Base-by-base conservation (phyloP, 2,113 vertebrate genomes). In the Gobiocypris rarus region DNA sequence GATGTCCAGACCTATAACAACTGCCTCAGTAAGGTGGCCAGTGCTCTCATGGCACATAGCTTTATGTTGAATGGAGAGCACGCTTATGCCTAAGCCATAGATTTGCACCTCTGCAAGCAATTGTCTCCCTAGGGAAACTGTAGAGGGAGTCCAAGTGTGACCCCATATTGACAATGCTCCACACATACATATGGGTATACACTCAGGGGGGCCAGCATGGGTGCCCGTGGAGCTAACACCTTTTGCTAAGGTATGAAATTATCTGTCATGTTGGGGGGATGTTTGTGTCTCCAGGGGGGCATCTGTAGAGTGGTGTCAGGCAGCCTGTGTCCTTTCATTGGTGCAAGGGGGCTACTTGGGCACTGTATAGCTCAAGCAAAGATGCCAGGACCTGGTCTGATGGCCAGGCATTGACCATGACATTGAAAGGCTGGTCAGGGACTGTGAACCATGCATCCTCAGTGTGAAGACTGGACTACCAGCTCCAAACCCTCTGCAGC, bases 251-350 rank as follows among this genome's bases (percentile, higher is more conserved):
- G 34, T 34, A 34, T 4, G 31, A 34, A 34, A 34, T 34, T 34
- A 34, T 3, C 31, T 83, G 24, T 75, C 43, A 19, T 75, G 70
- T 34, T 83, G 82, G 82, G 71, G 26, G 8, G 71, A 83, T n/a
- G n/a, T n/a, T n/a, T 70, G 31, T 83, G 73, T 83, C 45, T 76
- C 41, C 43, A 61, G n/a, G n/a, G 17, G 10, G 28, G 58, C 41
- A 26, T 76, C 3, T 52, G 48, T 52, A 52, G 13, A 52, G 48
- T 70, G 9, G 28, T 77, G 50, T 31, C 75, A 17, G 13, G 75
- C 22, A 77, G 76, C 54, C 10, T 79, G 56, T 11, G 31, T 79
- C 48, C 10, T 79, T 43, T 38, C 76, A 59, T 61, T 71, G 41
- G 38, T 1, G 2, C 41, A 71, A 1, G 10, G 45, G 69, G 41